phyloP scores from a whole-genome alignment of 92 coral and sea anemone genomes.

The Zoanthus solanderi region DNA sequence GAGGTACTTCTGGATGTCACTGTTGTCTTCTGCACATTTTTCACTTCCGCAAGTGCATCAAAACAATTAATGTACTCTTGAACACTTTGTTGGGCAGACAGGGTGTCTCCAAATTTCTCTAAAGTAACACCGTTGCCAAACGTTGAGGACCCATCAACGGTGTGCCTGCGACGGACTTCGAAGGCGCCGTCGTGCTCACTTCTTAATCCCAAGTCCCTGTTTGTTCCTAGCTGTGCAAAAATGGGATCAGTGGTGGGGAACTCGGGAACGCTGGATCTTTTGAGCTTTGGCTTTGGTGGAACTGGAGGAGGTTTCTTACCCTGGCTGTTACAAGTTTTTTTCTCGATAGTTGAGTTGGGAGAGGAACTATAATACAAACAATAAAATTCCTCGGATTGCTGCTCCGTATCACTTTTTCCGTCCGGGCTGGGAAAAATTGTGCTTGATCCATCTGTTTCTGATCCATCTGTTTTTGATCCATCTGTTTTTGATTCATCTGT shows the following conservation, averaged over 20 bases:
- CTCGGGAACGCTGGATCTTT: constrained; percentile 35
- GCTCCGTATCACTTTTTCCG: not conserved
- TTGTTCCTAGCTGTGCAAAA: not conserved
- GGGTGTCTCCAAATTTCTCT: constrained; percentile 3
- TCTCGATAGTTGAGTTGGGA: constrained; percentile 35
- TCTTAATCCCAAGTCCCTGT: not conserved
- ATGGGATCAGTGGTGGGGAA: constrained; percentile 33
- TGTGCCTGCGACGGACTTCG: constrained; percentile 24
- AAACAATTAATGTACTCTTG: constrained; percentile 34
- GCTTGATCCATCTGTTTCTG: constrained; percentile 1
- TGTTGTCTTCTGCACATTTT: not conserved
- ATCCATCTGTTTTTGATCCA: not conserved
- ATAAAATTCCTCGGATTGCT: constrained; percentile 34
- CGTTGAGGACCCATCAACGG: constrained; percentile 21
- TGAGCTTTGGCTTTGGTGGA: constrained; percentile 34
- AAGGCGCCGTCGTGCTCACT: not conserved
- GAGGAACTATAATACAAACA: constrained; percentile 39
- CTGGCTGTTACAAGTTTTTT: constrained; percentile 25
- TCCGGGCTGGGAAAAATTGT: not conserved
- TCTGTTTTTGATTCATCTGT: constrained; percentile 10
- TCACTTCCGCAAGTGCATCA: constrained; percentile 4
- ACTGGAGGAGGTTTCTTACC: constrained; percentile 35
- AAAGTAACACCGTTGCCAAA: not conserved
- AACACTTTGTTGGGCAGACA: constrained; percentile 26
- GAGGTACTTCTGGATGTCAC: not conserved